Conservation (phyloP, 2,888 invertebrate genomes). For the Nysson spinosus region DNA sequence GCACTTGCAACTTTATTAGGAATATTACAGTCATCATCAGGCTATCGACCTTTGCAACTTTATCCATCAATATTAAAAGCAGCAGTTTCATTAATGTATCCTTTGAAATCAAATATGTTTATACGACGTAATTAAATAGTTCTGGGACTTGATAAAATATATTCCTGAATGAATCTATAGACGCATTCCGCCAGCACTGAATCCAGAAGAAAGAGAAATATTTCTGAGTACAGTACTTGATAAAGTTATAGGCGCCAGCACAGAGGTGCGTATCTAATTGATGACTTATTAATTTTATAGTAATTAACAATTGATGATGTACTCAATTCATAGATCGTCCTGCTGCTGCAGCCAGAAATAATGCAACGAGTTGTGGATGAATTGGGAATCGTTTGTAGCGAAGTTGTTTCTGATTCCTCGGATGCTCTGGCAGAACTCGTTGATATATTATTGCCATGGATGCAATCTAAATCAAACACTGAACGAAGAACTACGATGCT, state of each 20-base stretch:
- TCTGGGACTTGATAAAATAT: too few species aligned
- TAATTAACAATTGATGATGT: too few species aligned
- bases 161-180: slow-evolving; percentile 51
- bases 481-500: slow-evolving; percentile 66
- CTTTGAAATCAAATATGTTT: slow-evolving; percentile 33
- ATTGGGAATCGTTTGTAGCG: slow-evolving; percentile 65
- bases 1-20: slow-evolving; percentile 64
- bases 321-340: slow-evolving; percentile 63
- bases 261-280: slow-evolving; percentile 62
- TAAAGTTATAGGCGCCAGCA: slow-evolving; percentile 69
- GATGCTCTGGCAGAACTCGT: slow-evolving; percentile 68
- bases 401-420: slow-evolving; percentile 67
- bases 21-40: slow-evolving; percentile 66
- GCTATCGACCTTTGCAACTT: slow-evolving; percentile 68
- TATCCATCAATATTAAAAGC: slow-evolving; percentile 68
- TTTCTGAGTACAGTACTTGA: slow-evolving; percentile 69
- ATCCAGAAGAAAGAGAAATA: slow-evolving; percentile 65
- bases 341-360: slow-evolving; percentile 58
- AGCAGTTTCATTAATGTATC: slow-evolving; percentile 66
- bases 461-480: slow-evolving; percentile 67
- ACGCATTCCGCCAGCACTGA: slow-evolving; percentile 66
- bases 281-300: too few species aligned
- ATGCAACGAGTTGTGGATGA: slow-evolving; percentile 60
- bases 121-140: neutral
- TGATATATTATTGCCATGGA: slow-evolving; percentile 71